Evolutionary conservation across 2,113 vertebrate genomes (phyloP), one percentile per base, ranked within the genome.

Genomic region (Alectura lathami): DNA sequence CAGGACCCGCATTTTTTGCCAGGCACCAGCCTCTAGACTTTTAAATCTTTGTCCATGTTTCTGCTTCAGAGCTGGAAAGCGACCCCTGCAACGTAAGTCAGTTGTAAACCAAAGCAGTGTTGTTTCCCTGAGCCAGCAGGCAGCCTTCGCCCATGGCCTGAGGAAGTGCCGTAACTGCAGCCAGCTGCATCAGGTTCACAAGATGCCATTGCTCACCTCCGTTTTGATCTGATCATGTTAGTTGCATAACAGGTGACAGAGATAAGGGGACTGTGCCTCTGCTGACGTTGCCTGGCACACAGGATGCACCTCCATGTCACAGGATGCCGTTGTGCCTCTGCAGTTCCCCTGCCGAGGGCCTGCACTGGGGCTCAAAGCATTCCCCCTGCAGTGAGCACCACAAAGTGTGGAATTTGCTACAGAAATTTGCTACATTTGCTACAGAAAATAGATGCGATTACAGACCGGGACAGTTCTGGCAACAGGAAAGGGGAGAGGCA

Each of bases 1-100:
- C 91, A 88, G 77, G 81, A 77, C 81, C 60, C 32, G 9, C 32
- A 42, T 36, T 75, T 94, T 95, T 94, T 91, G 72, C 63, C 72
- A 59, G 2, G 7, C 50, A 82, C 45, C 51, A 83, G 62, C 36
- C 68, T 85, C 27, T 78, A 53, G 43, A 34, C 56, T 73, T 84
- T 76, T 88, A 54, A 13, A 45, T 66, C 38, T 74, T 86, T 64
- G 17, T 29, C 24, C 51, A 0, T 72, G 45, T 83, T 96, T 84
- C 83, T 90, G 53, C 56, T 74, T 88, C 79, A 64, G 56, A 67
- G 51, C 56, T 86, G 60, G 47, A 85, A 43, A 76, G 54, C 78
- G 34, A 63, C 18, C 34, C 32, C 63, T 51, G 79, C 68, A 88
- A 77, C 23, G 0, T 20, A 77, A 66, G 45, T 34, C 40, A 24